phyloP scores from a whole-genome alignment of 1,140 invertebrate genomes.

The Aphelinus certus region DNA sequence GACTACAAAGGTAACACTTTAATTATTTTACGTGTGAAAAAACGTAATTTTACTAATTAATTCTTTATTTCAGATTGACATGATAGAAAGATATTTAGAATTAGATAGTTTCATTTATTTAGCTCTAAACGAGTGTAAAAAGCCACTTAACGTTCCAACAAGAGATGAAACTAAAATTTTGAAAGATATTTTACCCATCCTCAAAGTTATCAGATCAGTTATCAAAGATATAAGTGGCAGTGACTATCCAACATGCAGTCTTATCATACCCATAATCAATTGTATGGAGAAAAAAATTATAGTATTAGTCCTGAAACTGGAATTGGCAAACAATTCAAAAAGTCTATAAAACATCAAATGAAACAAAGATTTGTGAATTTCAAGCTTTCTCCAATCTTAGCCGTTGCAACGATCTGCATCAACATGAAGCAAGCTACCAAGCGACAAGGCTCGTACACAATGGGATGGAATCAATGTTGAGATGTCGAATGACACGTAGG shows the following conservation, averaged over 20 bases:
- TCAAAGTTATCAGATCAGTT: slow-evolving; percentile 38
- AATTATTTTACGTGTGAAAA: no score
- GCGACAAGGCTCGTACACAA: background rate
- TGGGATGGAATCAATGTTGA: slow-evolving; percentile 6
- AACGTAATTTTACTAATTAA: no score
- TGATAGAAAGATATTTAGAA: slow-evolving; percentile 38
- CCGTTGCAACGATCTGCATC: slow-evolving; percentile 52
- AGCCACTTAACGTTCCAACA: background rate
- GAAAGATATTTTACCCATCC: background rate
- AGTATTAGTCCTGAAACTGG: background rate
- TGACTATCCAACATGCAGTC: slow-evolving; percentile 50
- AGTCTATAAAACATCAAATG: background rate
- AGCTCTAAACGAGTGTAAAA: background rate
- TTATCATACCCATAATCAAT: slow-evolving; percentile 54
- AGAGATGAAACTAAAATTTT: background rate
- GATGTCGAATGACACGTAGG: no score
- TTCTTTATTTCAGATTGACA: slow-evolving; percentile 17
- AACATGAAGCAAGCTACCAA: background rate
- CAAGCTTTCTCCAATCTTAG: slow-evolving; percentile 35
- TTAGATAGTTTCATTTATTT: background rate
- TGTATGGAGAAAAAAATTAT: slow-evolving; percentile 44
- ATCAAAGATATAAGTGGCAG: slow-evolving; percentile 49
- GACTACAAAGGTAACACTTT: no score
- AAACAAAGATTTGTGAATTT: background rate
- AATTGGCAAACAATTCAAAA: slow-evolving; percentile 16